Conservation (phyloP, 2,797 vertebrate genomes). For the Poeciliopsis infans region DNA sequence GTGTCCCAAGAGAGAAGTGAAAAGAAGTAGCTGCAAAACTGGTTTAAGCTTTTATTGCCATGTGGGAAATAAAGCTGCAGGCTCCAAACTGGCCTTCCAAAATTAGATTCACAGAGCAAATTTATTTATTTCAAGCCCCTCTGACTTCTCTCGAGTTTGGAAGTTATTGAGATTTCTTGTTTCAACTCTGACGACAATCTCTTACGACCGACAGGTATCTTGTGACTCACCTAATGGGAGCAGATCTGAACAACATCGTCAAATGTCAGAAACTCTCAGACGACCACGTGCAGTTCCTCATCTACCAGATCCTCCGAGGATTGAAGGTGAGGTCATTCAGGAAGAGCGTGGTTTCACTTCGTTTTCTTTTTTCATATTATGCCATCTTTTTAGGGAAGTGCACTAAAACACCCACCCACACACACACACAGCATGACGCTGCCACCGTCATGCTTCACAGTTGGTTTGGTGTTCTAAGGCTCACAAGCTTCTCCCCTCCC, state of each 20-base stretch:
- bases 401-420: not conserved
- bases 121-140: conserved; percentile 6
- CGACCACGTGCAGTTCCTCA: conserved; percentile 98
- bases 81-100: conserved; percentile 14
- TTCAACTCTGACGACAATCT: conserved; percentile 10
- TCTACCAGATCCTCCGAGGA: conserved; percentile 97
- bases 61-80: conserved; percentile 40
- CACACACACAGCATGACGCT: not conserved
- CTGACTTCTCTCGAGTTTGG: conserved; percentile 4
- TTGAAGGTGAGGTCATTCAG: conserved; percentile 86
- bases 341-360: not conserved
- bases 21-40: conserved; percentile 46
- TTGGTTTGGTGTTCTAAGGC: not conserved
- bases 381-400: not conserved
- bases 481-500: not conserved
- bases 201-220: conserved; percentile 85
- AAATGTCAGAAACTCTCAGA: conserved; percentile 99
- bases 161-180: conserved; percentile 1
- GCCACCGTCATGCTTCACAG: not conserved
- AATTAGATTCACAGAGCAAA: conserved; percentile 18
- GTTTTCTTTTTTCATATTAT: not conserved
- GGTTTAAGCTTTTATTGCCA: conserved; percentile 47
- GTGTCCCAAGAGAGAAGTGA: conserved; percentile 36
- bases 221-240: conserved; percentile 98
- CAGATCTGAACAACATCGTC: conserved; percentile 99